A percentile compares a stretch with the other conserved stretches of the same genome.
Evolutionary conservation across 2,113 vertebrate genomes (phyloP).

Genomic region (Terrapene triunguis): DNA sequence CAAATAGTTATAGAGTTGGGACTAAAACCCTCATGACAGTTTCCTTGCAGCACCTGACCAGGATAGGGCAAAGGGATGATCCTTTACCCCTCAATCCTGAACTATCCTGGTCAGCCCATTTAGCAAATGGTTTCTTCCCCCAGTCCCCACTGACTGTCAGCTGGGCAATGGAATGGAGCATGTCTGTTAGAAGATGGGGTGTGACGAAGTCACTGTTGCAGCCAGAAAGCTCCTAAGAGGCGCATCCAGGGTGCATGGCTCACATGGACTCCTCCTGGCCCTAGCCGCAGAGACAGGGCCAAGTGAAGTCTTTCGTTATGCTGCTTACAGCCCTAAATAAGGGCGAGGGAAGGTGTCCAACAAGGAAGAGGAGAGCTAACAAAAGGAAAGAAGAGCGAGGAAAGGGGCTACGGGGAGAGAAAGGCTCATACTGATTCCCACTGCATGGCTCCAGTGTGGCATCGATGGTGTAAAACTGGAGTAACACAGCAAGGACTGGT

Average conservation of each 20-base stretch:
- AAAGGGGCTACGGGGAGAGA: not conserved
- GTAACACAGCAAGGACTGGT: not conserved
- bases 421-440: not conserved
- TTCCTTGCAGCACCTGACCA: not conserved
- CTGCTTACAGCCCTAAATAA: not conserved
- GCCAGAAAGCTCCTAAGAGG: not conserved
- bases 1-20: not conserved
- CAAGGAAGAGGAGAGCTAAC: not conserved
- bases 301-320: not conserved
- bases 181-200: not conserved
- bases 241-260: not conserved
- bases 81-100: not conserved
- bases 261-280: not conserved
- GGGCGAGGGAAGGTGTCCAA: not conserved
- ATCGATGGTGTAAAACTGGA: not conserved
- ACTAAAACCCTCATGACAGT: not conserved
- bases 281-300: not conserved
- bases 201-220: not conserved
- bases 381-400: not conserved
- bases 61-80: not conserved
- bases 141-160: not conserved
- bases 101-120: not conserved
- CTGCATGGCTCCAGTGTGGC: not conserved
- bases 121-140: not conserved
- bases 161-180: not conserved